phyloP scores from a whole-genome alignment of 2,113 vertebrate species.

The Pygoscelis adeliae region DNA sequence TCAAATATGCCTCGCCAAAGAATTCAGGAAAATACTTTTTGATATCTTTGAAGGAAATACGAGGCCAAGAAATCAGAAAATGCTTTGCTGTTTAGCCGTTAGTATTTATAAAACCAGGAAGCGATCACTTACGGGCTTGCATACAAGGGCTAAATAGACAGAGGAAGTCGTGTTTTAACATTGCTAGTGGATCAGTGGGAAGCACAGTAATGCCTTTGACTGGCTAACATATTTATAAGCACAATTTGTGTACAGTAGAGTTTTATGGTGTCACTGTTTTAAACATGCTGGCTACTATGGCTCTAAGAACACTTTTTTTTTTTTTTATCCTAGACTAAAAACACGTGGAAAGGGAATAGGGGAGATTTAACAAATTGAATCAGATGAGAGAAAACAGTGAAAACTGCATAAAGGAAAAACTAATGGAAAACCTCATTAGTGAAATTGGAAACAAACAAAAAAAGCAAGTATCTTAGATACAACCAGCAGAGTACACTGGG shows the following conservation, averaged over 20 bases:
- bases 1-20: neutral
- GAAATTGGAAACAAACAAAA: neutral
- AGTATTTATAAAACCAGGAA: slow-evolving; percentile 58
- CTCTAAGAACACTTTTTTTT: neutral
- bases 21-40: slow-evolving; percentile 35
- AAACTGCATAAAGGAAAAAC: neutral
- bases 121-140: slow-evolving; percentile 2
- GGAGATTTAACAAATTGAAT: neutral
- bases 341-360: neutral
- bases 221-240: neutral
- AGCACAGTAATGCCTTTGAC: neutral
- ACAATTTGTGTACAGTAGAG: neutral
- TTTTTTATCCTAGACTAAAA: neutral
- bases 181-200: neutral
- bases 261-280: neutral
- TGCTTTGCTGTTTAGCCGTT: slow-evolving; percentile 1
- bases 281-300: neutral
- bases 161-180: neutral
- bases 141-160: slow-evolving; percentile 11
- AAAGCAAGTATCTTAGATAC: neutral
- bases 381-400: neutral
- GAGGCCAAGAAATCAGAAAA: slow-evolving; percentile 48
- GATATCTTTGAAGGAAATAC: slow-evolving; percentile 41
- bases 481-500: neutral
- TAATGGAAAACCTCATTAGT: neutral